These are phyloP conservation scores for Aix galericulata DNA, from an alignment of 2,113 vertebrate genomes.

Conservation along the genomic window DNA sequence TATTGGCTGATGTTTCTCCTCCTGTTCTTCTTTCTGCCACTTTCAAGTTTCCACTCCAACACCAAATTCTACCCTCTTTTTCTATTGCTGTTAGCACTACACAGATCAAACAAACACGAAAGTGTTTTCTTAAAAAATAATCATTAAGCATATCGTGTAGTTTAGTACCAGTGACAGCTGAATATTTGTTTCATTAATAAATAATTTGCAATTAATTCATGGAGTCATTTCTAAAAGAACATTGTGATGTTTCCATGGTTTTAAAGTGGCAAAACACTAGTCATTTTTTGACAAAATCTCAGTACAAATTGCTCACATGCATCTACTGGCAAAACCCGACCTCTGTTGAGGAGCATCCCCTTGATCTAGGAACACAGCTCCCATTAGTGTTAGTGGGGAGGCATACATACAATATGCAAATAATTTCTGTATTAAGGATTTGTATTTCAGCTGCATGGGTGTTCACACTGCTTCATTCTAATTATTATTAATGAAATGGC, in stretches of 20 bases:
- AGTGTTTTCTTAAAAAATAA: constrained; percentile 71
- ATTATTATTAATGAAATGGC: neutral
- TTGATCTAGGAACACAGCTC: neutral
- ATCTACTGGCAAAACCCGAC: neutral
- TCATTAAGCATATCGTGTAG: constrained; percentile 40
- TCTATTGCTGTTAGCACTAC: constrained; percentile 36
- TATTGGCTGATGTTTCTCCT: constrained; percentile 3
- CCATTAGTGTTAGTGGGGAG: neutral
- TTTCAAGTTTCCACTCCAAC: constrained; percentile 8
- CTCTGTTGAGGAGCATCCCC: neutral
- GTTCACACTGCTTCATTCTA: neutral
- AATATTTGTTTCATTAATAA: constrained; percentile 76
- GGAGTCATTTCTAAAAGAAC: constrained; percentile 55
- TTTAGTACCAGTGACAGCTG: constrained; percentile 68
- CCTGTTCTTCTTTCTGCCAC: neutral
- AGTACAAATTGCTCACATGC: neutral
- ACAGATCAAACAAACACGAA: constrained; percentile 67
- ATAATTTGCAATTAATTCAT: constrained; percentile 72
- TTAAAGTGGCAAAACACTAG: constrained; percentile 46
- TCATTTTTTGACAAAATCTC: constrained; percentile 37
- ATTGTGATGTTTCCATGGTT: constrained; percentile 48
- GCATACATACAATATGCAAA: neutral
- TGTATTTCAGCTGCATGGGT: neutral
- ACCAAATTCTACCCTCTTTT: constrained; percentile 36
- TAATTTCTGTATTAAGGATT: neutral